Conservation (phyloP, 2,888 invertebrate species). For the Scaptomyza flava region DNA sequence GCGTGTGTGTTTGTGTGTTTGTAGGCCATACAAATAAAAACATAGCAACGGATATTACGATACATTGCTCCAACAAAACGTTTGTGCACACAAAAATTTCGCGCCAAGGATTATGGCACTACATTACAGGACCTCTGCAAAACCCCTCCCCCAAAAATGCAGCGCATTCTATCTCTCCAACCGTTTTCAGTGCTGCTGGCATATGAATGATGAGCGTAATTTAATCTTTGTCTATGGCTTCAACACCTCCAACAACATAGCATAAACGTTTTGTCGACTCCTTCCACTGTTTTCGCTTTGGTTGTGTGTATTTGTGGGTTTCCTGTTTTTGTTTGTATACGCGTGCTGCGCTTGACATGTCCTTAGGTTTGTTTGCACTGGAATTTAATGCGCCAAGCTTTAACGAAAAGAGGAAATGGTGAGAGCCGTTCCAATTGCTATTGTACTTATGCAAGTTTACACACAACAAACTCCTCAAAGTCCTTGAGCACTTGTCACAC, state of each 20-base stretch:
- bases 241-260: slow-evolving; percentile 58
- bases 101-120: slow-evolving; percentile 78
- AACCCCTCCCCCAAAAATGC: slow-evolving; percentile 7
- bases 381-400: slow-evolving; percentile 63
- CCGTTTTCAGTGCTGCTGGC: slow-evolving; percentile 37
- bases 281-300: slow-evolving; percentile 15
- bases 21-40: slow-evolving; percentile 66
- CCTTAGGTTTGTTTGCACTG: slow-evolving; percentile 73
- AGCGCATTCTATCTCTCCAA: background rate
- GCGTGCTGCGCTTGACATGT: slow-evolving; percentile 75
- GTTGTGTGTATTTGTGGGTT: slow-evolving; percentile 24
- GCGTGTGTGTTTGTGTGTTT: slow-evolving; percentile 14
- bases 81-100: slow-evolving; percentile 71
- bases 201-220: slow-evolving; percentile 79
- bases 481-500: slow-evolving; percentile 20
- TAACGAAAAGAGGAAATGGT: background rate
- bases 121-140: slow-evolving; percentile 63
- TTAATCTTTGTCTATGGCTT: slow-evolving; percentile 78
- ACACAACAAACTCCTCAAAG: slow-evolving; percentile 4
- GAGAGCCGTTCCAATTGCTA: slow-evolving; percentile 46
- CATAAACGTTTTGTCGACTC: slow-evolving; percentile 52
- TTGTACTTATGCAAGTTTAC: slow-evolving; percentile 49
- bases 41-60: slow-evolving; percentile 76
- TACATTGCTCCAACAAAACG: slow-evolving; percentile 69
- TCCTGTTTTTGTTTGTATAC: slow-evolving; percentile 60